Conservation (phyloP, 2,888 invertebrate genomes). For the Campoplex nolae region DNA sequence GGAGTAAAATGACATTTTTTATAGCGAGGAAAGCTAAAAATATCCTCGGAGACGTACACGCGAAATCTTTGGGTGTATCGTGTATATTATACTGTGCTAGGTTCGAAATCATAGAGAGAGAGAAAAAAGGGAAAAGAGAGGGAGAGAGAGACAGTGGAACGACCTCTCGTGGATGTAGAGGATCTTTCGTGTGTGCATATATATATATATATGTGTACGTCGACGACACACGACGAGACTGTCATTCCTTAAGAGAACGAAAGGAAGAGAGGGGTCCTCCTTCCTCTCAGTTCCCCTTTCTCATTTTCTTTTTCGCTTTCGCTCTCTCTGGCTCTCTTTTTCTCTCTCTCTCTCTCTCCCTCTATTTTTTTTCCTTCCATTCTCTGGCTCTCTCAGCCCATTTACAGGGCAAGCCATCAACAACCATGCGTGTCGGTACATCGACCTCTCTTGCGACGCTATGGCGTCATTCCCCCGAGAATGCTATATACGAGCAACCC, state of each 20-base stretch:
- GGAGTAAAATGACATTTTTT: constrained; percentile 30
- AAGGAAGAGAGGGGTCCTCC: constrained; percentile 43
- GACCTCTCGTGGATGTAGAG: constrained; percentile 42
- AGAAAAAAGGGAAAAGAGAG: constrained; percentile 5
- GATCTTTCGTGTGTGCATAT: constrained; percentile 12
- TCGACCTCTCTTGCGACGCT: constrained; percentile 80
- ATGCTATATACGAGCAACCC: constrained; percentile 51
- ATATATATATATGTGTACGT: not conserved
- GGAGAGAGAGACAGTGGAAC: constrained; percentile 19
- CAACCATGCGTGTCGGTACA: constrained; percentile 83
- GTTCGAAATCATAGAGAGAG: constrained; percentile 22
- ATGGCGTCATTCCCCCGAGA: constrained; percentile 66
- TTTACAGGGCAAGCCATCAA: constrained; percentile 71
- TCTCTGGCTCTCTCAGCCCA: constrained; percentile 68
- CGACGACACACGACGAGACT: constrained; percentile 13
- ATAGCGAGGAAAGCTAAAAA: not conserved
- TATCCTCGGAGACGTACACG: not conserved
- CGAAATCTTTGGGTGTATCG: not conserved
- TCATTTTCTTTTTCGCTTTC: constrained; percentile 67
- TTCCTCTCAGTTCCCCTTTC: constrained; percentile 64
- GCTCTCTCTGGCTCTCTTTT: too few species aligned
- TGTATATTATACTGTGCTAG: not conserved
- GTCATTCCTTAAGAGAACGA: constrained; percentile 29
- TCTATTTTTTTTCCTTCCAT: constrained; percentile 59
- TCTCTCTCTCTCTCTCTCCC: constrained; percentile 49